Evolutionary conservation across 2,113 vertebrate species (phyloP).

Genomic region (Gorsachius goisagi): DNA sequence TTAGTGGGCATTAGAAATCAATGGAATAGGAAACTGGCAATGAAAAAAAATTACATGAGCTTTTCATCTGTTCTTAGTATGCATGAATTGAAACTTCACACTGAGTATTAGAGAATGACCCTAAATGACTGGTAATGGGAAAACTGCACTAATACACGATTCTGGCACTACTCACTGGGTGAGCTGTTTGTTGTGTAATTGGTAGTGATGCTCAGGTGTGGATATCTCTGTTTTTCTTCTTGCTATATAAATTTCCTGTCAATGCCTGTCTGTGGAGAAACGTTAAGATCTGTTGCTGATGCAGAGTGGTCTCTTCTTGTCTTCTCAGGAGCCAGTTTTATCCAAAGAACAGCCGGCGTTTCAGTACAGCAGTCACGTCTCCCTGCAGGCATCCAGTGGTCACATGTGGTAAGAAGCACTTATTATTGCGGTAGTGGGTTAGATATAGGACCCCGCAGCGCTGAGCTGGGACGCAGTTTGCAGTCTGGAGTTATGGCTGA

Average conservation of each 20-base stretch:
- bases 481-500: neutral
- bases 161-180: neutral
- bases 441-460: neutral
- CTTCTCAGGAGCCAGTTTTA: slow-evolving; percentile 89
- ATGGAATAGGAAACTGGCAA: neutral
- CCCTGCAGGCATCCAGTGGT: slow-evolving; percentile 94
- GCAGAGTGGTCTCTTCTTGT: neutral
- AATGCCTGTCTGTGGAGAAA: neutral
- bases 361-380: slow-evolving; percentile 98
- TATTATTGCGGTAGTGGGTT: neutral
- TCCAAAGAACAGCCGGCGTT: slow-evolving; percentile 98
- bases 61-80: neutral
- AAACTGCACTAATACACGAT: neutral
- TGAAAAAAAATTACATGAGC: neutral
- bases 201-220: neutral
- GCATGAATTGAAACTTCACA: neutral
- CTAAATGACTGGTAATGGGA: neutral
- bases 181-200: neutral
- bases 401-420: slow-evolving; percentile 92
- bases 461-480: neutral
- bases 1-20: neutral
- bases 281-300: neutral
- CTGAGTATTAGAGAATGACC: neutral
- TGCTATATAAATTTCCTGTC: neutral
- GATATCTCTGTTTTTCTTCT: neutral